Conservation (phyloP, 2,888 invertebrate genomes). For the Tinea pellionella region DNA sequence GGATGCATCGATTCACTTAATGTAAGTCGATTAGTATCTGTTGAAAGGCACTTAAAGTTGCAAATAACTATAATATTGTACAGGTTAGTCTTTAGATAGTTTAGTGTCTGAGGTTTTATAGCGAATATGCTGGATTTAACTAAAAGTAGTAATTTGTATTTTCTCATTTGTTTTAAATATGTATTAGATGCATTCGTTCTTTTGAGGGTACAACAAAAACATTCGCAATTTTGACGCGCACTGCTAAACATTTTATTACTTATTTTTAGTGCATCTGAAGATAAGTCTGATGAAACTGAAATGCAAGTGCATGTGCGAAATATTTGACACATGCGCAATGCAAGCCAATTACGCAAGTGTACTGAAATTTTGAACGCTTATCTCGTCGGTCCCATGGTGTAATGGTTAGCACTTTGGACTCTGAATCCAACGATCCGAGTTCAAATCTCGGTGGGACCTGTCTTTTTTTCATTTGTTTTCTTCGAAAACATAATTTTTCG, state of each 20-base stretch:
- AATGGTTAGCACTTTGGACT: conserved; percentile 87
- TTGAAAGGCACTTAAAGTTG: not conserved
- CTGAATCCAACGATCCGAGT: conserved; percentile 87
- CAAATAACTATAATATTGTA: not conserved
- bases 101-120: too few relatives aligned
- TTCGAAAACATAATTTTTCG: too few relatives aligned
- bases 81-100: too few relatives aligned
- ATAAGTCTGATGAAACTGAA: too few relatives aligned
- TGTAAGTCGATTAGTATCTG: not conserved
- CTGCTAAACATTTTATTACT: too few relatives aligned
- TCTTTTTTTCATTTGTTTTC: conserved; percentile 15
- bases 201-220: too few relatives aligned
- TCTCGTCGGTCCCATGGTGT: conserved; percentile 76
- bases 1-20: not conserved
- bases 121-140: too few relatives aligned
- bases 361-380: not conserved
- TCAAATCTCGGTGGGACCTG: conserved; percentile 85
- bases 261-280: too few relatives aligned
- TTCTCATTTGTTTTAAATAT: too few relatives aligned
- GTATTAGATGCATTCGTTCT: too few relatives aligned
- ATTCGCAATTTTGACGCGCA: too few relatives aligned
- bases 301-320: not conserved
- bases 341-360: not conserved
- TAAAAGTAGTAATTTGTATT: too few relatives aligned
- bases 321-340: not conserved